Evolutionary conservation across 1,140 invertebrate genomes (phyloP).

Genomic region (Maniola jurtina): DNA sequence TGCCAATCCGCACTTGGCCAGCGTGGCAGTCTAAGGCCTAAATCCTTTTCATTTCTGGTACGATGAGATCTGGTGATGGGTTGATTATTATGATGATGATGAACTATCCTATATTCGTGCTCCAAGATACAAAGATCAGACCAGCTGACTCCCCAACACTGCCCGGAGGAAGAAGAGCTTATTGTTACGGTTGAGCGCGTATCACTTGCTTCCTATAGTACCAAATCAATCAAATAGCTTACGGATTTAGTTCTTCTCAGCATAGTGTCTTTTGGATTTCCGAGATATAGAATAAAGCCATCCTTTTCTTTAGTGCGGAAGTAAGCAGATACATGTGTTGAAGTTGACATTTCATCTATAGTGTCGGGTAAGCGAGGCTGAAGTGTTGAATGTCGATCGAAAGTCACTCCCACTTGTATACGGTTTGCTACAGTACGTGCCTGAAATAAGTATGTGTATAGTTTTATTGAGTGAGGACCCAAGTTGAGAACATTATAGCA

Average conservation of each 20-base stretch:
- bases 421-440: slow-evolving; percentile 63
- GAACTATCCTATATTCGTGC: no score
- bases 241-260: slow-evolving; percentile 82
- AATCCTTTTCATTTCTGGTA: no score
- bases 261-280: slow-evolving; percentile 89
- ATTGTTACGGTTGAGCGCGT: not conserved
- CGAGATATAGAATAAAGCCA: slow-evolving; percentile 93
- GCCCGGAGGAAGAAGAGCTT: not conserved
- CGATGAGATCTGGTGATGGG: no score
- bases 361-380: slow-evolving; percentile 92
- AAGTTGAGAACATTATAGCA: no score
- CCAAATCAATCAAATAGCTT: slow-evolving; percentile 42
- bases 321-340: slow-evolving; percentile 91
- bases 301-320: slow-evolving; percentile 90
- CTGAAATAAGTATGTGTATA: slow-evolving; percentile 38
- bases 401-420: slow-evolving; percentile 85
- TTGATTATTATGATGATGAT: no score
- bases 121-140: no score
- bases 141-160: no score
- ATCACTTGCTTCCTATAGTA: not conserved
- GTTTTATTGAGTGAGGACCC: no score
- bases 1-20: no score
- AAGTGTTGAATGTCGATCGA: slow-evolving; percentile 89
- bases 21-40: no score
- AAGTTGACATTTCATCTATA: slow-evolving; percentile 89